Base-by-base conservation (phyloP, 1,140 invertebrate species). In the Ips nitidus region DNA sequence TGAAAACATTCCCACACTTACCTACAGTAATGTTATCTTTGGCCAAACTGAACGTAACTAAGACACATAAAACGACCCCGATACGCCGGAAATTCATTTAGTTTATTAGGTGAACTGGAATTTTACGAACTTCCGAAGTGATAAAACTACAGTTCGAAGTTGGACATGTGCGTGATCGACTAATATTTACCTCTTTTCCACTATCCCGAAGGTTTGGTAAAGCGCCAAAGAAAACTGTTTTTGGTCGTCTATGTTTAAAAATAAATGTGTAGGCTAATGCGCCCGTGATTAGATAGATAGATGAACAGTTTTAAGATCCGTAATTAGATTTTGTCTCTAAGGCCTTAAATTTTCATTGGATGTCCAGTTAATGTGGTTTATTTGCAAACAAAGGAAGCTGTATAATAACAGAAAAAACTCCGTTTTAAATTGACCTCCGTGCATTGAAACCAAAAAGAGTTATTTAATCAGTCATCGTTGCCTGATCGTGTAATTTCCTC, bases 21-120 rank as follows among this genome's bases (percentile, higher is more conserved):
- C 68, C 68, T 2, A 70, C 38, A 36, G 52, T 39, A 5, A 70
- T 39, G 38, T 39, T 60, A 39, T 64, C 62, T 43, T 64, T 70
- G 8, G 61, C 69, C 3, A 58, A 53, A 45, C 62, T 38, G 2
- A 50, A 50, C 45, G 7, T 6, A 22, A 50, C 7, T 50, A 50
- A 50, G 22, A 50, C 22, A 50, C 6, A 6, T 22, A 22, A 50
- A 50, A 50, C 22, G 45, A 50, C 45, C 45, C 37, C 52, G 52
- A 55, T 36, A 55, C 52, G 52, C 40, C 45, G 2, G 45, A 52
- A 36, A 68, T 8, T 7, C 39, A 65, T 55, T 41, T 40, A 43
- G 36, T 8, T 52, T n/a, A 8, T 8, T 22, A 50, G 7, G 22
- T 50, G 45, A 6, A 50, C 45, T 22, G 8, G n/a, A 22, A 38